A percentile compares a stretch with the other conserved stretches of the same genome.
Conservation (phyloP, 2,888 invertebrate genomes). For the Leucoptera coffeella region DNA sequence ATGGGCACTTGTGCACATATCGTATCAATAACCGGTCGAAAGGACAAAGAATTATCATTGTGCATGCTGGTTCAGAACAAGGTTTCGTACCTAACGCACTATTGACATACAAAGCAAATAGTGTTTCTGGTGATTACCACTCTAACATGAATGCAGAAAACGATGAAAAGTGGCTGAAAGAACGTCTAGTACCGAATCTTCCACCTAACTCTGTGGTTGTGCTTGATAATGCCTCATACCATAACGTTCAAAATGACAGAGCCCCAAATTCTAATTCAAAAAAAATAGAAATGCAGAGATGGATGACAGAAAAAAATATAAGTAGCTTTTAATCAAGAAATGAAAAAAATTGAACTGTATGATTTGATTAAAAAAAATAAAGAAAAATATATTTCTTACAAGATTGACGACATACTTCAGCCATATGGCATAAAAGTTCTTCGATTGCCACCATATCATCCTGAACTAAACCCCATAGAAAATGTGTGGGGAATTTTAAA, state of each 20-base stretch:
- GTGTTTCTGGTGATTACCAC: constrained; percentile 9
- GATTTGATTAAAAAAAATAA: too few species aligned
- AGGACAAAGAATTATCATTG: constrained; percentile 7
- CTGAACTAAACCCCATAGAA: constrained; percentile 7
- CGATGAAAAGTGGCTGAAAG: constrained; percentile 11
- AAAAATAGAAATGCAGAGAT: constrained; percentile 9
- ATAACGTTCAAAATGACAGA: constrained; percentile 8
- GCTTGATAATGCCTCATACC: constrained; percentile 11
- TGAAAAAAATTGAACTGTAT: constrained; percentile 4
- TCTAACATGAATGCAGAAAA: constrained; percentile 10
- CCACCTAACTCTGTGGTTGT: constrained; percentile 10
- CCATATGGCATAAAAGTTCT: constrained; percentile 7
- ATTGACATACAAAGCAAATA: constrained; percentile 6
- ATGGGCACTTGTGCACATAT: constrained; percentile 5
- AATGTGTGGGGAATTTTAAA: constrained; percentile 6
- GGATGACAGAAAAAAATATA: constrained; percentile 7
- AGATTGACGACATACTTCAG: too few species aligned
- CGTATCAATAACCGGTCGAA: constrained; percentile 6
- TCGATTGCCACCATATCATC: constrained; percentile 10
- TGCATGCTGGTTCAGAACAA: constrained; percentile 4
- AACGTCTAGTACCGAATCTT: constrained; percentile 11
- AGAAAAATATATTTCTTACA: too few species aligned
- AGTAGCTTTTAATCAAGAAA: constrained; percentile 1
- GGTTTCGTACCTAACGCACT: constrained; percentile 5
- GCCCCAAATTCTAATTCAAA: constrained; percentile 8